These are phyloP conservation scores for Sebastes flavidus DNA, from an alignment of 2,797 vertebrate species.

Conservation along the genomic window DNA sequence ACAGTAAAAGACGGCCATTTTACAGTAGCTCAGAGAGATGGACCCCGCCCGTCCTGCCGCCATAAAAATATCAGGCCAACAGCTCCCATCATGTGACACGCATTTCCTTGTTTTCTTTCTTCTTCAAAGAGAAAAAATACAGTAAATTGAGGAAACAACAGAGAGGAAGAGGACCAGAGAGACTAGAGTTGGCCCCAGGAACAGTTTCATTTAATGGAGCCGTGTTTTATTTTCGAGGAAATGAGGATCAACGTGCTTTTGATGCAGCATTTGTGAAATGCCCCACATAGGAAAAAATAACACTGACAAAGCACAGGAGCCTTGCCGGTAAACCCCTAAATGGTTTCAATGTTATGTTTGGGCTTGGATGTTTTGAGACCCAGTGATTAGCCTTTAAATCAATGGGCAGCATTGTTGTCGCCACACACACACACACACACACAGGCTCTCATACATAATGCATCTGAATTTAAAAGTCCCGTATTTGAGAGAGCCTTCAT, in stretches of 20 bases:
- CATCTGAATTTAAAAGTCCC: slow-evolving; percentile 74
- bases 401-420: slow-evolving; percentile 74
- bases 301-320: slow-evolving; percentile 40
- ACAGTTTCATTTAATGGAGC: slow-evolving; percentile 38
- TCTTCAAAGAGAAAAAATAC: slow-evolving; percentile 61
- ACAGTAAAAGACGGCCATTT: slow-evolving; percentile 56
- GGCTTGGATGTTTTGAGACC: slow-evolving; percentile 61
- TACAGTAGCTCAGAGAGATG: slow-evolving; percentile 52
- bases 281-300: slow-evolving; percentile 44
- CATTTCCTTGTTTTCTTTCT: slow-evolving; percentile 73
- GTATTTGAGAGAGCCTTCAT: slow-evolving; percentile 65
- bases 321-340: slow-evolving; percentile 64
- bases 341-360: slow-evolving; percentile 65
- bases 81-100: slow-evolving; percentile 56
- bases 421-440: slow-evolving; percentile 52
- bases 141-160: slow-evolving; percentile 15
- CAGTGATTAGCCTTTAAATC: slow-evolving; percentile 82
- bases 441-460: slow-evolving; percentile 80
- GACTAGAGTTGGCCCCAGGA: slow-evolving; percentile 33
- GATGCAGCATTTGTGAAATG: slow-evolving; percentile 57
- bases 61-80: slow-evolving; percentile 56
- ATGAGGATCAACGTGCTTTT: slow-evolving; percentile 36
- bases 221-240: slow-evolving; percentile 53
- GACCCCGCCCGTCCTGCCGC: slow-evolving; percentile 65
- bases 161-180: slow-evolving; percentile 8